A percentile compares a stretch with the other conserved stretches of the same genome.
These are phyloP conservation scores for Notothenia rossii DNA, from an alignment of 2,113 vertebrate genomes.

Conservation along the genomic window DNA sequence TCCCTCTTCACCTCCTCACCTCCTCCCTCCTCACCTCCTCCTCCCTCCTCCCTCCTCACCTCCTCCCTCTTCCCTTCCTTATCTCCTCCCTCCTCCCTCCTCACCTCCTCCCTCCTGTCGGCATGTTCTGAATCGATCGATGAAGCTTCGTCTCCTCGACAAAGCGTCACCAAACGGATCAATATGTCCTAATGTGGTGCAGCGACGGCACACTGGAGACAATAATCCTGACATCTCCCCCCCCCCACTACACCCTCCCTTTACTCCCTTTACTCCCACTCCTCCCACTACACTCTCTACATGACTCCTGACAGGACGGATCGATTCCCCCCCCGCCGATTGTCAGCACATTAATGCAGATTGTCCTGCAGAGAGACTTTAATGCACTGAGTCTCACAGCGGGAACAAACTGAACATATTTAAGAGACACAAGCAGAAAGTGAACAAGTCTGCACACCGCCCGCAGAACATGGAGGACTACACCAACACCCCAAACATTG, in stretches of 20 bases:
- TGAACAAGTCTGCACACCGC: too few relatives aligned
- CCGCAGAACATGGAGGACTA: too few relatives aligned
- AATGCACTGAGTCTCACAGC: too few relatives aligned
- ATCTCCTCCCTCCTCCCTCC: neutral
- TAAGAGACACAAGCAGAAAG: too few relatives aligned
- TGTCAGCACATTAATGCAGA: conserved; percentile 51
- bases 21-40: too few relatives aligned
- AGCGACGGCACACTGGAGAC: conserved; percentile 79
- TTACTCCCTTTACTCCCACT: neutral
- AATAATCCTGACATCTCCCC: conserved; percentile 74
- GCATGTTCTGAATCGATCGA: conserved; percentile 77
- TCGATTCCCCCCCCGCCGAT: conserved; percentile 37
- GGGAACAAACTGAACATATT: too few relatives aligned
- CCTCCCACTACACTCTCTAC: conserved; percentile 32
- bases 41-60: too few relatives aligned
- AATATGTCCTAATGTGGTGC: conserved; percentile 82
- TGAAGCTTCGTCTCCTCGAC: conserved; percentile 76
- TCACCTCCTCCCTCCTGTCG: conserved; percentile 53
- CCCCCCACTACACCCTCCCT: conserved; percentile 12
- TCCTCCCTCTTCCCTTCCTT: too few relatives aligned
- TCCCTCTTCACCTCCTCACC: too few relatives aligned
- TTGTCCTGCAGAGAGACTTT: neutral
- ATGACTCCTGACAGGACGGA: conserved; percentile 1
- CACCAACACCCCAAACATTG: too few relatives aligned
- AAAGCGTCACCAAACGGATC: conserved; percentile 81